Evolutionary conservation across 2,797 vertebrate species (phyloP).

Genomic region (Carduelis carduelis): DNA sequence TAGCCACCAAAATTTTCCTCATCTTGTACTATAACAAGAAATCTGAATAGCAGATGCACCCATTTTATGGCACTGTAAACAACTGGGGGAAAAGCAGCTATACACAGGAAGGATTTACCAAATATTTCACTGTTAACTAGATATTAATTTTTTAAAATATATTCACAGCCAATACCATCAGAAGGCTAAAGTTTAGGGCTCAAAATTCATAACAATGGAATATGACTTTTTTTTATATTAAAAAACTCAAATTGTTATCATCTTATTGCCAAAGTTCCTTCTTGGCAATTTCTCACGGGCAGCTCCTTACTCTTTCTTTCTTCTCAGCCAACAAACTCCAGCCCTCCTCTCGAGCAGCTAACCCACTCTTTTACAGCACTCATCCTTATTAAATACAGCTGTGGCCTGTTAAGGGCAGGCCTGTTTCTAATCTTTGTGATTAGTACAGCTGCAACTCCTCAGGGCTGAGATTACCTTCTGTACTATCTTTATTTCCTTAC

Average conservation of each 20-base stretch:
- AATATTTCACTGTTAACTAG: background rate
- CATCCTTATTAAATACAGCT: fast-evolving
- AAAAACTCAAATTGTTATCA: background rate
- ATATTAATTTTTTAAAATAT: background rate
- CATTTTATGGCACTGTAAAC: background rate
- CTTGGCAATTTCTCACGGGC: background rate
- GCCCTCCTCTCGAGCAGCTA: fast-evolving
- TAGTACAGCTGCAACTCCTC: background rate
- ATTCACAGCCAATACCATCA: background rate
- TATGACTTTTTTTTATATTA: background rate
- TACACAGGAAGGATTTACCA: background rate
- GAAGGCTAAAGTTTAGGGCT: background rate
- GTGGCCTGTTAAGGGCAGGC: background rate
- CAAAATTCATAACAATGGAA: background rate
- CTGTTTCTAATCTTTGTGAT: background rate
- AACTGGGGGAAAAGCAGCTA: background rate
- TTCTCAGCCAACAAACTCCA: background rate
- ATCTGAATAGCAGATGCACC: background rate
- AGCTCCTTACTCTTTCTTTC: background rate
- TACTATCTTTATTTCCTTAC: background rate
- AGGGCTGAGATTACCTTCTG: background rate
- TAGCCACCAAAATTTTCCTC: background rate
- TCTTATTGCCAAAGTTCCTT: background rate
- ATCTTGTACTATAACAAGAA: background rate
- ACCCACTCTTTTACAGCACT: background rate